These are phyloP conservation scores for Terrapene triunguis DNA, from an alignment of 2,113 vertebrate genomes.

Conservation along the genomic window DNA sequence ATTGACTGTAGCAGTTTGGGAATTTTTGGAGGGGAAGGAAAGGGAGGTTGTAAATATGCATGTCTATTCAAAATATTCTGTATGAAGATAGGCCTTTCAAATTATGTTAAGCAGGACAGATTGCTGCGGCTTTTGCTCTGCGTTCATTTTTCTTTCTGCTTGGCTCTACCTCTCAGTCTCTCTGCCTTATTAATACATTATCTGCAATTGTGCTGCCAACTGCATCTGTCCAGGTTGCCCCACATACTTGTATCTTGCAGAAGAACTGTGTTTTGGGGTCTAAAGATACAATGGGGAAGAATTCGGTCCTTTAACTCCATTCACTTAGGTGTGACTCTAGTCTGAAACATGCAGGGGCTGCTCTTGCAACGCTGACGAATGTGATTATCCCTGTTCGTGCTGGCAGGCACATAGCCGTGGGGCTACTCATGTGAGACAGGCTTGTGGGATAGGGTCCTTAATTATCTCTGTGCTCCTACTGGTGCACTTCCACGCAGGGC, in stretches of 20 bases:
- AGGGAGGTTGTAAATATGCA: neutral
- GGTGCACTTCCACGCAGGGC: neutral
- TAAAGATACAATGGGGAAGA: neutral
- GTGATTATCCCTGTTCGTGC: neutral
- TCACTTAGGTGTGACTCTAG: neutral
- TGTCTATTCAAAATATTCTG: neutral
- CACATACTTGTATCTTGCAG: neutral
- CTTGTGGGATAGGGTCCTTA: neutral
- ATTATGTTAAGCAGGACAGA: slow-evolving; percentile 6
- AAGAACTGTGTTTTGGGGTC: neutral
- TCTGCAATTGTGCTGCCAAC: neutral
- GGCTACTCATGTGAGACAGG: neutral
- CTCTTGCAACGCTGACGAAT: neutral
- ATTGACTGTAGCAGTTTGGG: neutral
- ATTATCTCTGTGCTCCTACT: neutral
- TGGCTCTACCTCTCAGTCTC: neutral
- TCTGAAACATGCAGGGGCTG: neutral
- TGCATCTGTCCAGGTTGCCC: neutral
- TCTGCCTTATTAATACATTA: neutral
- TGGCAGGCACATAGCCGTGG: neutral
- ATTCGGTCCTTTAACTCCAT: neutral
- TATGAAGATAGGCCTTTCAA: neutral
- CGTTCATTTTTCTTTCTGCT: neutral
- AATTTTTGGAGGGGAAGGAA: neutral
- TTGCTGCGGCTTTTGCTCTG: slow-evolving; percentile 1